Conservation (phyloP, 1,140 invertebrate species). For the Callitettix versicolor region DNA sequence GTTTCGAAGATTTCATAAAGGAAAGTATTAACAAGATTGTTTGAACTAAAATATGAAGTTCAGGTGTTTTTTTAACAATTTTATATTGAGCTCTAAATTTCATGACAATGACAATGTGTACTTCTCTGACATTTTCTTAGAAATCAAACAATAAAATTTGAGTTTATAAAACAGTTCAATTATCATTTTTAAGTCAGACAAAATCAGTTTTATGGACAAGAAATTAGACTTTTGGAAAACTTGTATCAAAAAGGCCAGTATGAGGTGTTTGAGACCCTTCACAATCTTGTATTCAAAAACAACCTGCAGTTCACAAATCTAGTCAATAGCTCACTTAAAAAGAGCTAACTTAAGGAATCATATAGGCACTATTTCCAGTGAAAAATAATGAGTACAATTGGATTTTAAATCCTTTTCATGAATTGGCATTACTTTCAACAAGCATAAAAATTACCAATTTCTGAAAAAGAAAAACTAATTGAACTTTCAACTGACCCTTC, state of each 20-base stretch:
- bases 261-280: background rate
- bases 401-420: background rate
- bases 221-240: background rate
- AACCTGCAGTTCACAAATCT: background rate
- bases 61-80: conserved; percentile 24
- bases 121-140: no score
- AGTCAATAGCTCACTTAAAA: background rate
- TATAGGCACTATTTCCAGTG: background rate
- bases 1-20: conserved; percentile 31
- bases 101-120: no score
- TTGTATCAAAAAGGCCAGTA: no score
- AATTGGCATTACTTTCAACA: background rate
- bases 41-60: conserved; percentile 29
- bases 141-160: no score
- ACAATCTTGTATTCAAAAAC: background rate
- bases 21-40: conserved; percentile 30
- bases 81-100: no score
- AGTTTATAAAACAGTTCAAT: background rate
- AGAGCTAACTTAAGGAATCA: background rate
- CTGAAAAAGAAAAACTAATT: background rate
- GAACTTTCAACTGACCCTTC: conserved; percentile 1
- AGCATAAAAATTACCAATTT: background rate
- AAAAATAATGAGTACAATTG: background rate
- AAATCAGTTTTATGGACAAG: background rate
- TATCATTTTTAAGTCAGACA: background rate